These are phyloP conservation scores for Thalpophila matura DNA, from an alignment of 2,888 invertebrate species.

Conservation along the genomic window DNA sequence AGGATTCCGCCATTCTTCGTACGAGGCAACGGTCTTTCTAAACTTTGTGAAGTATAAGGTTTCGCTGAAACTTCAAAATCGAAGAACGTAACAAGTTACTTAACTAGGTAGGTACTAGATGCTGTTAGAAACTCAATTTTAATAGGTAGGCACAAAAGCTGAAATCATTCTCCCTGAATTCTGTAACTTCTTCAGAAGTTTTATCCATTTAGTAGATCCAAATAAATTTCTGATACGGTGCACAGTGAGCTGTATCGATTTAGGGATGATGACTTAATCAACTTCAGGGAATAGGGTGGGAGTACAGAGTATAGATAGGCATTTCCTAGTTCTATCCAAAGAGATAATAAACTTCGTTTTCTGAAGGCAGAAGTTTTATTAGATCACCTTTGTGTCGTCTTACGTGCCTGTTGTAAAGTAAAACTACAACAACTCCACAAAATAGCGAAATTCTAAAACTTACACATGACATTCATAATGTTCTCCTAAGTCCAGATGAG, in stretches of 20 bases:
- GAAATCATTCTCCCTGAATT: no score
- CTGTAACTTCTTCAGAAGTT: no score
- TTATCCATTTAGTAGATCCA: no score
- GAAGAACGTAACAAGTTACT: slow-evolving; percentile 10
- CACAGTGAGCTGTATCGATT: background rate
- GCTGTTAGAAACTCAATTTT: no score
- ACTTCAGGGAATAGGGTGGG: no score
- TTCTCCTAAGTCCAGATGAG: background rate
- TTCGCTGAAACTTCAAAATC: slow-evolving; percentile 65
- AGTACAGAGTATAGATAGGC: no score
- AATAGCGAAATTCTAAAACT: background rate
- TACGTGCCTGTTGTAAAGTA: no score
- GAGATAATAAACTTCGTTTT: no score
- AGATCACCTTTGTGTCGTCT: background rate
- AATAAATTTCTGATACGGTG: no score
- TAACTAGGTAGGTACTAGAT: no score
- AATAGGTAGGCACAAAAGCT: no score
- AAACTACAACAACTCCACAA: background rate
- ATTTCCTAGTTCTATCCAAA: no score
- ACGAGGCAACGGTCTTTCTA: slow-evolving; percentile 85
- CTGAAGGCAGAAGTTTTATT: background rate
- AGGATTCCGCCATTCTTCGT: slow-evolving; percentile 90
- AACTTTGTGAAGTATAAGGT: slow-evolving; percentile 76
- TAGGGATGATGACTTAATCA: background rate
- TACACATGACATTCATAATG: background rate